Percentiles rank a stretch among this genome's conserved stretches.
Conservation (phyloP, 1,140 invertebrate genomes). For the Drosophila quadrilineata region DNA sequence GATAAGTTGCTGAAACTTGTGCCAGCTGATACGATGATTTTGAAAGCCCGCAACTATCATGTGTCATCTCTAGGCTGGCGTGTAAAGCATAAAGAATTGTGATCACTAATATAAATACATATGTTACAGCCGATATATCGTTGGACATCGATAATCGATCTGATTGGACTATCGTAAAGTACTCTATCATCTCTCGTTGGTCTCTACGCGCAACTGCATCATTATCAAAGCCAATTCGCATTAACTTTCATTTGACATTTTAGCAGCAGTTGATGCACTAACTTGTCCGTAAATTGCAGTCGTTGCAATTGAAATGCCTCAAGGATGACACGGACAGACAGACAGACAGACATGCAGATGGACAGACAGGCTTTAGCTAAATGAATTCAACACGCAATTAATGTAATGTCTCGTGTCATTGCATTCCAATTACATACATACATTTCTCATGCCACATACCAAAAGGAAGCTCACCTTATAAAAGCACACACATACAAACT, state of each 20-base stretch:
- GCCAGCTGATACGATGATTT: too few species aligned
- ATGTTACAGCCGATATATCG: neutral
- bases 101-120: too few species aligned
- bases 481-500: neutral
- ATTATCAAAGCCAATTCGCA: slow-evolving; percentile 11
- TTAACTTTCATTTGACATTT: slow-evolving; percentile 69
- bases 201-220: slow-evolving; percentile 2
- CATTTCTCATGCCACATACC: slow-evolving; percentile 29
- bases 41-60: too few species aligned
- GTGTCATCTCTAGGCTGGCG: too few species aligned
- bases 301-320: slow-evolving; percentile 49
- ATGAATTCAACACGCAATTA: slow-evolving; percentile 64
- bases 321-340: neutral
- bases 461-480: slow-evolving; percentile 1
- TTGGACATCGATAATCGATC: neutral
- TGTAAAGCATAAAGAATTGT: too few species aligned
- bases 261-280: slow-evolving; percentile 30
- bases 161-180: neutral
- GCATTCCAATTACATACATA: slow-evolving; percentile 45
- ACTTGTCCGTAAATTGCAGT: slow-evolving; percentile 7
- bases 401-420: slow-evolving; percentile 61
- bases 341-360: slow-evolving; percentile 2
- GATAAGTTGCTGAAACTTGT: too few species aligned
- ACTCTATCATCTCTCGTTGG: too few species aligned
- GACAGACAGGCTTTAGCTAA: neutral